A percentile compares a stretch with the other conserved stretches of the same genome.
Conservation (phyloP, 2,888 invertebrate species). For the Drosophila melanocephala region DNA sequence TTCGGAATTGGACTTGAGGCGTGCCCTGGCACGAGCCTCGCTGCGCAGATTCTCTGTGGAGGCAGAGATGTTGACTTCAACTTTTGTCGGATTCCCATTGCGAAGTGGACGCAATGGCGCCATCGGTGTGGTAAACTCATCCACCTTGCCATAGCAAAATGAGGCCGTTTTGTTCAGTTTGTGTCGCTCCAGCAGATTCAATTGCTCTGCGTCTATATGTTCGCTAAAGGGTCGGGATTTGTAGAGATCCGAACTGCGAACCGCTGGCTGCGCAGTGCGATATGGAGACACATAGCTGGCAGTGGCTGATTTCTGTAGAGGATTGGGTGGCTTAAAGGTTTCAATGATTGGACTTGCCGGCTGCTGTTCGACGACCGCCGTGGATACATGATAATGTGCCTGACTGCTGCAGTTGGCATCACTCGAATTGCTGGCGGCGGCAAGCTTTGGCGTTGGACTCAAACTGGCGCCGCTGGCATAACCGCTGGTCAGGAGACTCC, state of each 20-base stretch:
- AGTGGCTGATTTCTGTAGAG: constrained; percentile 74
- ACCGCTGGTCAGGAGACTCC: constrained; percentile 83
- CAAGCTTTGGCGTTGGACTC: constrained; percentile 83
- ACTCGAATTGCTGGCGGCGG: constrained; percentile 76
- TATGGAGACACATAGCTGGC: constrained; percentile 79
- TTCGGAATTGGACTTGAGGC: constrained; percentile 90
- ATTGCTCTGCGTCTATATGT: constrained; percentile 75
- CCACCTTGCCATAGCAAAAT: constrained; percentile 72
- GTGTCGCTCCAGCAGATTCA: constrained; percentile 72
- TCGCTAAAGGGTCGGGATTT: constrained; percentile 85
- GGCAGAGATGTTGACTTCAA: constrained; percentile 57
- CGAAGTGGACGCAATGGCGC: constrained; percentile 56
- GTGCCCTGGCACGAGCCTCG: constrained; percentile 88
- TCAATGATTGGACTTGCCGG: constrained; percentile 40
- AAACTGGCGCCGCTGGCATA: constrained; percentile 82
- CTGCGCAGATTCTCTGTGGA: constrained; percentile 88
- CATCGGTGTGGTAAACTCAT: constrained; percentile 46
- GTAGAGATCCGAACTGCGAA: constrained; percentile 56
- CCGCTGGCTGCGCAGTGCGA: constrained; percentile 60
- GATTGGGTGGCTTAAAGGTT: constrained; percentile 61
- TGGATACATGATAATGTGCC: constrained; percentile 83
- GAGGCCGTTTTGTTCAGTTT: constrained; percentile 85
- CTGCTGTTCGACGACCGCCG: constrained; percentile 66
- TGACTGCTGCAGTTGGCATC: constrained; percentile 83
- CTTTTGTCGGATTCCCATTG: constrained; percentile 14